Base-by-base conservation (phyloP, 2,888 invertebrate species). In the Caenorhabditis macrosperma region DNA sequence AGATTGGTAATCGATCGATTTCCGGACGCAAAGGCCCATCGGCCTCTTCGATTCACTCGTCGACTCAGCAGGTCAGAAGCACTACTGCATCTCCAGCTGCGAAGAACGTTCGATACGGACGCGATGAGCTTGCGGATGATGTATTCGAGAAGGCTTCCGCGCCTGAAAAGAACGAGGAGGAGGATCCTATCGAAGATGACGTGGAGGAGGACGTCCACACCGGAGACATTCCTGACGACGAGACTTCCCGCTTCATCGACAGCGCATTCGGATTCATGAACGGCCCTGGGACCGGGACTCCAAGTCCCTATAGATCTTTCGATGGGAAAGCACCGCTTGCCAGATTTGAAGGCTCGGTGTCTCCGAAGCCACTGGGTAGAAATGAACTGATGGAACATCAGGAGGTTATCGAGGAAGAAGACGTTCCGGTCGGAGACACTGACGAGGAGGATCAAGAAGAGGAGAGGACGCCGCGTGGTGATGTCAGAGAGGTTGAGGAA, bases 181-280 rank as follows among this genome's bases (percentile, higher is more conserved):
- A 60, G 6, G 55, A 59, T 3, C 44, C 26, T 12, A 7, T 69
- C 5, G 26, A 33, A n/a, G 69, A 63, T 6, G 76, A 66, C 5
- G 63, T 55, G 5, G 44, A 44, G 2, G 44, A 44, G 3, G 7
- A 17, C 2, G 44, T 17, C 17, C 35, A 55, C 12, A 63, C 30
- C 10, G 59, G 52, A 38, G 63, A 55, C 12, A 33, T 64, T 10
- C 48, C 69, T 9, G 50, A 30, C 24, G 67, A 61, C 7, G 81
- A 83, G 35, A 76, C 83, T 6, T 82, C 81, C 24, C 61, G 78
- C 41, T 74, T 84, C 64, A 86, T 86, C 50, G 85, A 84, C 57
- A 63, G 82, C 24, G 84, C 83, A 2, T 86, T 86, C 60, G 82
- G 78, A 55, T 86, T 85, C 68, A 83, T 86, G 81, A 82, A 82